phyloP scores from a whole-genome alignment of 2,888 invertebrate species.

The Apoda limacodes region DNA sequence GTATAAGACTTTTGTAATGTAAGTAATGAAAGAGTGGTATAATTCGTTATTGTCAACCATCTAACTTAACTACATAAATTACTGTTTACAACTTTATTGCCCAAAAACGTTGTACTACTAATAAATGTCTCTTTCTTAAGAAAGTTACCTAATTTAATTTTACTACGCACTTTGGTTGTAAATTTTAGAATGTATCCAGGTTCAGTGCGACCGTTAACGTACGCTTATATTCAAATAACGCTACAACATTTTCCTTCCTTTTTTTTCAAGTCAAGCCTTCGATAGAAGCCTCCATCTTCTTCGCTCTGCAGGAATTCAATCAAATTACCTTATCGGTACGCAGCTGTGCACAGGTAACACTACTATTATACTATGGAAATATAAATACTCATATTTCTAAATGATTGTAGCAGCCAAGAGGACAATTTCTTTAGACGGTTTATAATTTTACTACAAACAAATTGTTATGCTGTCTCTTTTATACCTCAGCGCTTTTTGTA shows the following conservation, averaged over 20 bases:
- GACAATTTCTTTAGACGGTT: constrained; percentile 48
- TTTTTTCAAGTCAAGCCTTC: constrained; percentile 35
- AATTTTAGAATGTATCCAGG: constrained; percentile 1
- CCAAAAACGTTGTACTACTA: no score
- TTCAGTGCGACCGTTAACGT: constrained; percentile 42
- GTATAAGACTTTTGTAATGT: no score
- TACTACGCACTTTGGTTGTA: not conserved
- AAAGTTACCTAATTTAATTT: no score
- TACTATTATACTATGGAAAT: constrained; percentile 47
- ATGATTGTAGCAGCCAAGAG: constrained; percentile 33
- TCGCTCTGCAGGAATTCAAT: constrained; percentile 63
- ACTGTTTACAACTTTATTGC: no score
- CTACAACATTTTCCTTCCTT: constrained; percentile 44
- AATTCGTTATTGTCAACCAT: no score
- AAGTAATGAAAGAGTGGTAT: no score
- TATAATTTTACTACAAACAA: no score
- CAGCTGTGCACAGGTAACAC: constrained; percentile 58
- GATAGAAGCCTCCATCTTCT: constrained; percentile 52
- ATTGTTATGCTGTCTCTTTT: constrained; percentile 43
- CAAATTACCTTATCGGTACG: constrained; percentile 62
- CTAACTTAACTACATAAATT: no score
- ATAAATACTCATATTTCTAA: constrained; percentile 26
- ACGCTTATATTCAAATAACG: constrained; percentile 49
- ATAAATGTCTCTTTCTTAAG: no score
- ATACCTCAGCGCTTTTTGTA: constrained; percentile 26